Evolutionary conservation across 1,140 invertebrate species (phyloP), one percentile per base, ranked within the genome.

Genomic region (Drosophila guanche): DNA sequence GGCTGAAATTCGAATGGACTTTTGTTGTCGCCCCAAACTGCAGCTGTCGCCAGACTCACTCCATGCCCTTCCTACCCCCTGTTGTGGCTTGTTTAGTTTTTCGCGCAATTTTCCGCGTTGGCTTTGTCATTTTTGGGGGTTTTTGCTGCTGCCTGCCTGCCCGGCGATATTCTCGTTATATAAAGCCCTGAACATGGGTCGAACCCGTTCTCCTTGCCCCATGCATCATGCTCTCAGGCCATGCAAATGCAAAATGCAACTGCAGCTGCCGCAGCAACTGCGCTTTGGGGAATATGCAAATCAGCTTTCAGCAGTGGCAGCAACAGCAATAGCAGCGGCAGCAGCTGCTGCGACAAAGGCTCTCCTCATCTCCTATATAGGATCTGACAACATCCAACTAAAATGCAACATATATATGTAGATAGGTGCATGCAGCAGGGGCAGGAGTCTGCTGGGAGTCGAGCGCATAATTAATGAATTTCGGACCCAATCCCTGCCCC

Each of bases 211-310:
- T 33, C 25, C 25, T 6, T 27, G 29, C 23, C 16, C 40, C 47
- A 43, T 57, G 46, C 52, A 57, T 52, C 56, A 69, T 75, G 83
- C 78, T 86, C 81, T 86, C 77, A 81, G 77, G 73, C 77, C 65
- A 68, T 68, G 65, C 65, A 68, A 68, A 67, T 67, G 50, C 50
- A 52, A 72, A 74, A 62, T 74, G 81, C 83, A 88, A 71, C 74
- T 88, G 83, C 83, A 80, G 58, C 61, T 71, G 53, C 60, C 45
- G 60, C 62, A 54, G 58, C 52, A 69, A 43, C 67, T 54, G 56
- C 70, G 83, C 81, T 86, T 86, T 86, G 66, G 83, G 83, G 83
- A 85, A 88, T 86, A 86, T 86, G 83, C 78, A 86, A 86, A 88
- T 83, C 81, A 81, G 83, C 77, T 77, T 86, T 73, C 80, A 76